phyloP scores from a whole-genome alignment of 2,797 vertebrate genomes.

The Carcharodon carcharias region DNA sequence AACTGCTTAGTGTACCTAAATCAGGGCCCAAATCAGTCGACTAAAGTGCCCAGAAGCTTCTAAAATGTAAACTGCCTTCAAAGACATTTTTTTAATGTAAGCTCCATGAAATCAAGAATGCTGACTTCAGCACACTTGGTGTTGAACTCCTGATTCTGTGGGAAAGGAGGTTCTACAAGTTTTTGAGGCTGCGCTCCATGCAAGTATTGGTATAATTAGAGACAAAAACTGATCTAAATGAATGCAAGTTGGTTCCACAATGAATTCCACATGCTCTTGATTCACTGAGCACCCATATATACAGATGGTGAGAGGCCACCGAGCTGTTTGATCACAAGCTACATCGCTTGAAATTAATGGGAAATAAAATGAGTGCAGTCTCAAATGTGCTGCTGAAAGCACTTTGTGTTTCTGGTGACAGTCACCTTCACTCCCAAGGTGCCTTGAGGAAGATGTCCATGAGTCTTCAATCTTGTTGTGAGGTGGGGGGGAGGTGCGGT shows the following conservation, averaged over 20 bases:
- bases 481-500: not conserved
- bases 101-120: not conserved
- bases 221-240: not conserved
- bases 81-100: not conserved
- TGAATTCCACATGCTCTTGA: slow-evolving; percentile 22
- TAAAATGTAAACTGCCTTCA: not conserved
- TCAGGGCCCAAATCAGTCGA: not conserved
- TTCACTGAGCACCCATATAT: not conserved
- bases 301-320: not conserved
- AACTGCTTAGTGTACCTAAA: not conserved
- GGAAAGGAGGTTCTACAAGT: not conserved
- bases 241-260: slow-evolving; percentile 6
- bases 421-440: not conserved
- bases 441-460: too few relatives aligned
- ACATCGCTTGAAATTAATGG: not conserved
- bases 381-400: not conserved
- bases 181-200: not conserved
- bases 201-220: not conserved
- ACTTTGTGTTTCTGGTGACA: not conserved
- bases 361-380: not conserved
- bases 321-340: not conserved
- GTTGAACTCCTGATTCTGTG: not conserved
- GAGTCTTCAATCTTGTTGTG: not conserved
- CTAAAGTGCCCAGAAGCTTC: not conserved
- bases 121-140: not conserved